Base-by-base conservation (phyloP, 2,113 vertebrate genomes). In the pig (Sus scrofa) region DNA sequence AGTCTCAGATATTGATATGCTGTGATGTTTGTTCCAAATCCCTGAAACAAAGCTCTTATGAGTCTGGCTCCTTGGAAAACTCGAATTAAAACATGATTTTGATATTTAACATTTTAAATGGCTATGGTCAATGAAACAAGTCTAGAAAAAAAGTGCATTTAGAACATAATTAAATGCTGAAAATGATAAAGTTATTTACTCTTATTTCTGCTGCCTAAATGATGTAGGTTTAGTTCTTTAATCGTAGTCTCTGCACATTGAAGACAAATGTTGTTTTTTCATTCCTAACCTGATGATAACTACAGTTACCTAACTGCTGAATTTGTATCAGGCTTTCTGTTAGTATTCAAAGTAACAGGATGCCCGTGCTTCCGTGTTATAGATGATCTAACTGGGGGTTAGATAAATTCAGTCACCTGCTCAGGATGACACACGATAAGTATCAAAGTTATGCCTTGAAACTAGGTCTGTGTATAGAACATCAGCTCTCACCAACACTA, bases 31-130 rank as follows among this genome's bases (percentile, higher is more conserved):
- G 19, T 70, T 88, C 27, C 26, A 70, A 70, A 82, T 65, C 11
- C 90, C 19, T 86, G 7, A 91, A 96, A 58, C n/a, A 78, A 63
- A 81, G 32, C 15, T 63, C 9, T 34, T 58, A 5, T 50, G 30
- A 74, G 19, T 6, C 4, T 82, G 4, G 2, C 4, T 86, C 18
- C 13, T 30, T 37, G 27, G 75, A 65, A 34, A 73, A 44, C 44
- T 44, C 8, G 44, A 44, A 82, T 70, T 90, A 19, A 54, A 7
- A 54, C 7, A 50, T 67, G 78, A 24, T 50, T 96, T 91, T 62
- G n/a, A n/a, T 62, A 63, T 79, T 79, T 84, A 94, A 84, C 65
- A 56, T 79, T 73, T 89, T 58, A 60, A 87, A 86, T 65, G 27
- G 0, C 22, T 89, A 19, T 2, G 20, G 67, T 91, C 54, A n/a